These are phyloP conservation scores for Halictus quadricinctus DNA, from an alignment of 2,888 invertebrate genomes.

Conservation along the genomic window DNA sequence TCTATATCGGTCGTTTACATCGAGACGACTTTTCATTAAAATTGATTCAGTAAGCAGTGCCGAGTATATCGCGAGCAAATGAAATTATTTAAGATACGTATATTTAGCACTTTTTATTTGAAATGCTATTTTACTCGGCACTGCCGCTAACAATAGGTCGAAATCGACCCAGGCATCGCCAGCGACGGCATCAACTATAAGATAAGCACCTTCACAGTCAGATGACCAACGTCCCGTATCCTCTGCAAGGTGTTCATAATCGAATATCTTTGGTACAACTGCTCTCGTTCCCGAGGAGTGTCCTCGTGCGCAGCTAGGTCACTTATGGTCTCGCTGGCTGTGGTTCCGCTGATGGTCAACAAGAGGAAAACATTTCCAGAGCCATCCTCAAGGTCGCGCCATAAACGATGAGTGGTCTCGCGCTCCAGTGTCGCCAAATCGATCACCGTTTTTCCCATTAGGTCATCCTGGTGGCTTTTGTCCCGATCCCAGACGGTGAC, in stretches of 20 bases:
- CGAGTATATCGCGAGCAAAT: too few species aligned
- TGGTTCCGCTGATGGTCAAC: slow-evolving; percentile 97
- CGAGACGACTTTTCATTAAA: background rate
- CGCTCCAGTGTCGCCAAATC: slow-evolving; percentile 92
- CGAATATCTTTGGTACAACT: slow-evolving; percentile 75
- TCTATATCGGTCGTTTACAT: background rate
- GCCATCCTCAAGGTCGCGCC: slow-evolving; percentile 95
- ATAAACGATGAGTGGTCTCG: slow-evolving; percentile 95
- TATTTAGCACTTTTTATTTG: too few species aligned
- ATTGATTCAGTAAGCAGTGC: background rate
- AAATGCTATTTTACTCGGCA: too few species aligned
- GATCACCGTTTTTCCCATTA: slow-evolving; percentile 92
- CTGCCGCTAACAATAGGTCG: background rate
- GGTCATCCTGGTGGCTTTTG: slow-evolving; percentile 91
- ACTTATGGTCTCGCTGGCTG: slow-evolving; percentile 95
- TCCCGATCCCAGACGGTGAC: slow-evolving; percentile 96
- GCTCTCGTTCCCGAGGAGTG: slow-evolving; percentile 88
- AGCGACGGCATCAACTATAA: background rate
- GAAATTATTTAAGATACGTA: too few species aligned
- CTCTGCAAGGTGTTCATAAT: slow-evolving; percentile 86
- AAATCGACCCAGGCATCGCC: background rate
- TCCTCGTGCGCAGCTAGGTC: slow-evolving; percentile 94
- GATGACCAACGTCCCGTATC: slow-evolving; percentile 94
- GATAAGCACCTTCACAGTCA: slow-evolving; percentile 93
- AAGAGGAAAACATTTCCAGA: slow-evolving; percentile 93